Evolutionary conservation across 2,888 invertebrate species (phyloP).

Genomic region (Phragmatobia fuliginosa): DNA sequence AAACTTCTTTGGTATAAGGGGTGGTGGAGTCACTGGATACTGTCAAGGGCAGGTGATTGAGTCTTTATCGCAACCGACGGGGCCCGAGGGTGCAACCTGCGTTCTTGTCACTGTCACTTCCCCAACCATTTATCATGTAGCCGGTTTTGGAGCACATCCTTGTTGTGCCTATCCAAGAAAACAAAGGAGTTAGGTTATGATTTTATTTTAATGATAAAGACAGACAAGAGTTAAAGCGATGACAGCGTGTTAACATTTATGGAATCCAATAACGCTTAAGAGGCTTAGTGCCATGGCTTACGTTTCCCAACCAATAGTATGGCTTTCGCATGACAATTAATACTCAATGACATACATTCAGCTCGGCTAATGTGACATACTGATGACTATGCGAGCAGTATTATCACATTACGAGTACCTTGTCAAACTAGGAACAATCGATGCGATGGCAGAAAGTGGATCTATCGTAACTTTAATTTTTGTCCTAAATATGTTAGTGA

Average conservation of each 20-base stretch:
- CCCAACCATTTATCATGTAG: slow-evolving; percentile 69
- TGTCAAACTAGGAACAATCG: neutral
- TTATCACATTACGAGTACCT: neutral
- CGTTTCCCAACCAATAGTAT: neutral
- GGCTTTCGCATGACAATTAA: neutral
- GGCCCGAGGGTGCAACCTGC: slow-evolving; percentile 69
- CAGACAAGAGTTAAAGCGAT: neutral
- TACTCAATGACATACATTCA: neutral
- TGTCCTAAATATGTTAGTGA: too few species aligned
- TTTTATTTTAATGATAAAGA: neutral
- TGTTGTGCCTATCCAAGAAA: slow-evolving; percentile 36
- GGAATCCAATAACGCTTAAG: neutral
- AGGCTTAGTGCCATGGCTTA: neutral
- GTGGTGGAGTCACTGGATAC: slow-evolving; percentile 59
- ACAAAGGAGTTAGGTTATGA: slow-evolving; percentile 25
- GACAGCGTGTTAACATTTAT: neutral
- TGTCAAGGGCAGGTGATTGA: slow-evolving; percentile 78
- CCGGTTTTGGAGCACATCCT: slow-evolving; percentile 53
- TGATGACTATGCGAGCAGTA: neutral
- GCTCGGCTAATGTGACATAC: neutral
- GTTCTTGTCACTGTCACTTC: slow-evolving; percentile 66
- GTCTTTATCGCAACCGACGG: slow-evolving; percentile 69
- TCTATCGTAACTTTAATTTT: too few species aligned
- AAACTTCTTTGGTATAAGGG: slow-evolving; percentile 59
- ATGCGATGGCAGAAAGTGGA: neutral